A percentile compares a stretch with the other conserved stretches of the same genome.
phyloP scores from a whole-genome alignment of 2,797 vertebrate species.

The Rhinichthys osculus region DNA sequence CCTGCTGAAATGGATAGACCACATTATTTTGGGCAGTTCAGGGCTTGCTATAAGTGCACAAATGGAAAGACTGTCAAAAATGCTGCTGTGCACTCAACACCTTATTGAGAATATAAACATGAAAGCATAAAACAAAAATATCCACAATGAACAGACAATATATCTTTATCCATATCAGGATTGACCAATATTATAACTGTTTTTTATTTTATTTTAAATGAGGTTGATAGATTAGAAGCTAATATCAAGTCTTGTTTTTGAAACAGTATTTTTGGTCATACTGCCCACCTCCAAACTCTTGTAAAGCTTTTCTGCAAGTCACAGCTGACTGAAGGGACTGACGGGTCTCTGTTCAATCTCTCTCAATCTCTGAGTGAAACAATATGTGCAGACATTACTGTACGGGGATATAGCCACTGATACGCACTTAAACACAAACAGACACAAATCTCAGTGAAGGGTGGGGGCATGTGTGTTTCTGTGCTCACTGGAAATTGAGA shows the following conservation, averaged over 20 bases:
- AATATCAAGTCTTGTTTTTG: not conserved
- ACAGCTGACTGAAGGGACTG: slow-evolving; percentile 15
- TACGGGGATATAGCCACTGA: slow-evolving; percentile 19
- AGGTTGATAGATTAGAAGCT: not conserved
- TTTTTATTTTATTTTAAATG: not conserved
- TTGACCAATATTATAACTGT: too few relatives aligned
- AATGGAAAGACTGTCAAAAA: slow-evolving; percentile 22
- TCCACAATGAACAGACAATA: not conserved
- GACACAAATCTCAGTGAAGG: slow-evolving; percentile 21
- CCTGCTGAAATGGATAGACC: slow-evolving; percentile 42
- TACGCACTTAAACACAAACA: slow-evolving; percentile 37
- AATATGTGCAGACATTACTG: slow-evolving; percentile 22
- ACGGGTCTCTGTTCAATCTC: not conserved
- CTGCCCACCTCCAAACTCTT: not conserved
- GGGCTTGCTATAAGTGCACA: slow-evolving; percentile 19
- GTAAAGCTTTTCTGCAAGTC: not conserved
- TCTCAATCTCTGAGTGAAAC: slow-evolving; percentile 27
- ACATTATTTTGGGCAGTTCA: slow-evolving; percentile 42
- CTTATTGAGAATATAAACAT: not conserved
- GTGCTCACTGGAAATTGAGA: slow-evolving; percentile 22
- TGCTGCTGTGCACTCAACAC: not conserved
- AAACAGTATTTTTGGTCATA: not conserved
- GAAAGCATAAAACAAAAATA: not conserved
- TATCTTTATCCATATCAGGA: not conserved
- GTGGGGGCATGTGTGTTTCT: not conserved